Conservation (phyloP, 53 echinoderm and acorn worm species). For the Luidia sarsii region DNA sequence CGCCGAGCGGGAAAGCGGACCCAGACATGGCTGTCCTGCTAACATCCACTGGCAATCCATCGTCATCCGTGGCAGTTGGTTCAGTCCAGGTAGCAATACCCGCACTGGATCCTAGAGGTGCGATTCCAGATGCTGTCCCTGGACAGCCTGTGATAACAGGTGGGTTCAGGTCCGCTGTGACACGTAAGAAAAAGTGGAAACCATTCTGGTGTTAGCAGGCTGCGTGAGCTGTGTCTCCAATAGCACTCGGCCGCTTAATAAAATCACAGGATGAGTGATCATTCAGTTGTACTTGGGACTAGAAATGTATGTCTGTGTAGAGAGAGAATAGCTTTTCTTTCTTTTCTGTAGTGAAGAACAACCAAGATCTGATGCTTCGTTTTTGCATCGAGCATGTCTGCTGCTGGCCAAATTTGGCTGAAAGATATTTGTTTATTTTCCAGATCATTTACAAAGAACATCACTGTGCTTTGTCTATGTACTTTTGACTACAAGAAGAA, state of each 20-base stretch:
- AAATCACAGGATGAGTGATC: constrained; percentile 25
- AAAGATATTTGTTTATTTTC: too few species aligned
- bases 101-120: neutral
- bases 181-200: neutral
- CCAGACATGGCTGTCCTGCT: constrained; percentile 30
- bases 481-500: too few species aligned
- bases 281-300: constrained; percentile 20
- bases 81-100: constrained; percentile 40
- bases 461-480: too few species aligned
- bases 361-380: too few species aligned
- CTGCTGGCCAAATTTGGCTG: too few species aligned
- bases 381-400: too few species aligned
- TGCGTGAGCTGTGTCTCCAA: neutral
- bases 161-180: neutral
- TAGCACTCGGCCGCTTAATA: neutral
- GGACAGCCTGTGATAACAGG: constrained; percentile 50
- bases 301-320: constrained; percentile 2
- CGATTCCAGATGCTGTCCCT: neutral
- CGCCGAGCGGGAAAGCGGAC: constrained; percentile 35
- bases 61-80: constrained; percentile 63
- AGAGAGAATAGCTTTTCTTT: neutral
- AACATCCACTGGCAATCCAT: constrained; percentile 1
- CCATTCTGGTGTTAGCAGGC: neutral
- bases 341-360: too few species aligned
- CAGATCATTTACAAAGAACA: too few species aligned